Percentiles rank a stretch among this genome's conserved stretches.
Evolutionary conservation across 2,797 vertebrate species (phyloP).

Genomic region (Sardinella longiceps): DNA sequence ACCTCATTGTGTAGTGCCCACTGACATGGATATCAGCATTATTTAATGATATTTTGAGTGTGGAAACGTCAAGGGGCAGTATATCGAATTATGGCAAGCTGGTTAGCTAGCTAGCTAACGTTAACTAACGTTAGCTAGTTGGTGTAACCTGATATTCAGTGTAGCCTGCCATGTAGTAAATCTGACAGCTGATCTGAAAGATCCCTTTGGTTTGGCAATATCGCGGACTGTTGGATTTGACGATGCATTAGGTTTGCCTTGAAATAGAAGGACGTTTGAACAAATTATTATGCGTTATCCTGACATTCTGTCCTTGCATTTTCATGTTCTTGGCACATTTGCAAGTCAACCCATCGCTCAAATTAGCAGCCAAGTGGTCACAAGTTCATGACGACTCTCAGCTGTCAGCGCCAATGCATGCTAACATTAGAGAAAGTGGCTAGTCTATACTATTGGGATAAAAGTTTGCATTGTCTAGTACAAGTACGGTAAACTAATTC

Average conservation of each 20-base stretch:
- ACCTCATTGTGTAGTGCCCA: not conserved
- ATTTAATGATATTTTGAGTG: not conserved
- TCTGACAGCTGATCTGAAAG: not conserved
- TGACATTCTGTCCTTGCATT: not conserved
- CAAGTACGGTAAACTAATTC: too few relatives aligned
- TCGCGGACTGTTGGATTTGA: not conserved
- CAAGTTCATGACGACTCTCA: not conserved
- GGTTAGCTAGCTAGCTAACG: constrained; percentile 13
- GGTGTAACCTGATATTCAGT: not conserved
- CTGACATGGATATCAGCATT: not conserved
- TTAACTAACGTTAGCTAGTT: too few relatives aligned
- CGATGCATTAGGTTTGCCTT: not conserved
- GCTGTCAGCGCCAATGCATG: not conserved
- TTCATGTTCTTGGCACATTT: constrained; percentile 29
- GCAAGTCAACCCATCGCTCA: constrained; percentile 30
- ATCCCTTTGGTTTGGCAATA: not conserved
- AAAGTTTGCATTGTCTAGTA: too few relatives aligned
- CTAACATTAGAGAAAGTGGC: not conserved
- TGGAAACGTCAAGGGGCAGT: not conserved
- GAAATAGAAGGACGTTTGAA: not conserved
- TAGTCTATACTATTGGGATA: not conserved
- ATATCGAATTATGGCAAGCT: not conserved
- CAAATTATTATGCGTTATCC: too few relatives aligned
- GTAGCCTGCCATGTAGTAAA: not conserved
- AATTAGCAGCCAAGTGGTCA: constrained; percentile 33